These are phyloP conservation scores for Hofmannophila pseudospretella DNA, from an alignment of 2,888 invertebrate genomes.

Conservation along the genomic window DNA sequence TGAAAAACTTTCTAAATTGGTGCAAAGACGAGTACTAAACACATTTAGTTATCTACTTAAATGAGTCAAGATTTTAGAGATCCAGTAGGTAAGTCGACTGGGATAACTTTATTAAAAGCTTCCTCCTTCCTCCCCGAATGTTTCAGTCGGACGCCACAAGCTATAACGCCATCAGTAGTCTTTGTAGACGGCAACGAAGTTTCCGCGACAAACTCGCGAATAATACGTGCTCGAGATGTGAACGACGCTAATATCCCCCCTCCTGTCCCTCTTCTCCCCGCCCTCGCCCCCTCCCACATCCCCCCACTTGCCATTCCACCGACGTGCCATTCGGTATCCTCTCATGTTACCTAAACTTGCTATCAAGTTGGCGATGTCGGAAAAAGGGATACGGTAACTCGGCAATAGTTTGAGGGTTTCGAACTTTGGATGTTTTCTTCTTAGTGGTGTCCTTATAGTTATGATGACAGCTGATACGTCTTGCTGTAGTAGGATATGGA, in stretches of 20 bases:
- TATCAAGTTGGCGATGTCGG: conserved; percentile 11
- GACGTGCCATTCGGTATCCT: conserved; percentile 17
- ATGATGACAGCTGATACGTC: too few relatives aligned
- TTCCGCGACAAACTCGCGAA: conserved; percentile 23
- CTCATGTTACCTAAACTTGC: conserved; percentile 21
- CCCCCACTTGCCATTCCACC: conserved; percentile 17
- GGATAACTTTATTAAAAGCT: too few relatives aligned
- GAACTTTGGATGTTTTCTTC: background rate
- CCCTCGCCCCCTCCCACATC: background rate
- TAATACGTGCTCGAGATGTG: conserved; percentile 24
- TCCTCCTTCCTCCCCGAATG: too few relatives aligned
- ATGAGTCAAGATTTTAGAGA: too few relatives aligned
- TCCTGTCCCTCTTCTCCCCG: background rate
- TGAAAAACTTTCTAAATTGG: too few relatives aligned
- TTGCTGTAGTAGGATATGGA: too few relatives aligned
- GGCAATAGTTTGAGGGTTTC: background rate
- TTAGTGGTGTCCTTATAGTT: background rate
- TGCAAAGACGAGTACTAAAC: too few relatives aligned
- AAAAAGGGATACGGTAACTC: conserved; percentile 4
- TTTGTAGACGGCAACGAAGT: conserved; percentile 19
- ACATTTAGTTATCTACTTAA: too few relatives aligned
- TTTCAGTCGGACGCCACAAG: conserved; percentile 2
- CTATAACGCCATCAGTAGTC: conserved; percentile 14
- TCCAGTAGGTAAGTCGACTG: too few relatives aligned
- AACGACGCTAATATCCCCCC: conserved; percentile 14